Base-by-base conservation (phyloP, 2,888 invertebrate species). In the Nymphalis polychloros region DNA sequence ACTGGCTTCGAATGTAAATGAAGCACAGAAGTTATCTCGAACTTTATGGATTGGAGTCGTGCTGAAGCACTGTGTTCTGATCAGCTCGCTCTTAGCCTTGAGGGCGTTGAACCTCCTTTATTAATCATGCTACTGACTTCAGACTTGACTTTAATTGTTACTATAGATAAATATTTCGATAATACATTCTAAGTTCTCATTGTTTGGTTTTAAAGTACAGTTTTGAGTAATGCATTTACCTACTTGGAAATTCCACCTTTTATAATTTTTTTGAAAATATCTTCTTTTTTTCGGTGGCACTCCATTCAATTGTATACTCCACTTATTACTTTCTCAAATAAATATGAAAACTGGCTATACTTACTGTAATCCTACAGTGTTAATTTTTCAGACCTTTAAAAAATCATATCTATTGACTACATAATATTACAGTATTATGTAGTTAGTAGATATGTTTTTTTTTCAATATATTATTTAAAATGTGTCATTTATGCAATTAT, bases 11-110 rank as follows among this genome's bases (percentile, higher is more conserved):
- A 64, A 69, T 76, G 70, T 77, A 73, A 84, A 84, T 77, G 78
- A 69, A 73, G 79, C 82, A 79, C 70, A 50, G 73, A 68, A 59
- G 73, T 85, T 89, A 88, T 88, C 87, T 88, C 85, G 81, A 87
- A 85, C 84, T 83, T 86, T 85, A 88, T 89, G 83, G 82, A 89
- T 86, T 82, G 87, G 77, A 82, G 84, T 82, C 81, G 81, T 82
- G 79, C 78, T 83, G 76, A 84, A 87, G 84, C 83, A 86, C 82
- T 79, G 83, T 84, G 83, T 87, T 87, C 86, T 87, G 87, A 89
- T 89, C 87, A 86, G 79, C 77, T 72, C 75, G 74, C 78, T 75
- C 75, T 81, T 80, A 85, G 81, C 82, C 85, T 87, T 82, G 82
- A 75, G 89, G 86, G 80, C 86, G 82, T 85, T 86, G 88, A 89